Evolutionary conservation across 2,797 vertebrate species (phyloP).

Genomic region (Acridotheres tristis): DNA sequence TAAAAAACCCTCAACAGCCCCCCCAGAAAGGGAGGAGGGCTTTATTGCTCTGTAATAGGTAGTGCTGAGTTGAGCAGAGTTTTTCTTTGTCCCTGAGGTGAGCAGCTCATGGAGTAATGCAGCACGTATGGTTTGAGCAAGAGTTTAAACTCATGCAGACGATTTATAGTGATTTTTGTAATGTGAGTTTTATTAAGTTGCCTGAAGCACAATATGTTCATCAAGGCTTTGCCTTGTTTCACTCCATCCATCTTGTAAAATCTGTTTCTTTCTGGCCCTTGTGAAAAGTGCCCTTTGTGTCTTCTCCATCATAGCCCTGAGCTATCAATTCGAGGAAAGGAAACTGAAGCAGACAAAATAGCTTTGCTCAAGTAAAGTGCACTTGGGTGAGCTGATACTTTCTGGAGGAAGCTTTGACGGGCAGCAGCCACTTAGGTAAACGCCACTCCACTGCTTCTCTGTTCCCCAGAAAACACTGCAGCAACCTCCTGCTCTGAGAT

Average conservation of each 20-base stretch:
- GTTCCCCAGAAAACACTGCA: not conserved
- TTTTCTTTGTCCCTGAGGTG: not conserved
- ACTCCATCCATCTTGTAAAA: not conserved
- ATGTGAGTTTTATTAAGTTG: slow-evolving; percentile 11
- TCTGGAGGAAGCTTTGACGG: not conserved
- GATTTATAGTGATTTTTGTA: slow-evolving; percentile 21
- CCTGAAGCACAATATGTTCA: not conserved
- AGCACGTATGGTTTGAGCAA: not conserved
- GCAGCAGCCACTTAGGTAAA: not conserved
- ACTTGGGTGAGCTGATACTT: not conserved
- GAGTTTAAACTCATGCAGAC: not conserved
- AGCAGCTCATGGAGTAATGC: not conserved
- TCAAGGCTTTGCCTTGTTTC: slow-evolving; percentile 1
- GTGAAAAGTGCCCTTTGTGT: not conserved
- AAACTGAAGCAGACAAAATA: not conserved
- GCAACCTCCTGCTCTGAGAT: not conserved
- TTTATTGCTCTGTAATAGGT: not conserved
- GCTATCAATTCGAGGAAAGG: not conserved
- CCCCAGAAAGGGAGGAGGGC: not conserved
- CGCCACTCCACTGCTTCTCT: not conserved
- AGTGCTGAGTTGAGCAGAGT: not conserved
- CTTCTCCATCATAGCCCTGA: not conserved
- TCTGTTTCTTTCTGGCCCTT: not conserved
- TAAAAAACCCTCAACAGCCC: not conserved
- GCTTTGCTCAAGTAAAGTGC: not conserved